Conservation (phyloP, 2,888 invertebrate genomes). For the Agonopterix arenella region DNA sequence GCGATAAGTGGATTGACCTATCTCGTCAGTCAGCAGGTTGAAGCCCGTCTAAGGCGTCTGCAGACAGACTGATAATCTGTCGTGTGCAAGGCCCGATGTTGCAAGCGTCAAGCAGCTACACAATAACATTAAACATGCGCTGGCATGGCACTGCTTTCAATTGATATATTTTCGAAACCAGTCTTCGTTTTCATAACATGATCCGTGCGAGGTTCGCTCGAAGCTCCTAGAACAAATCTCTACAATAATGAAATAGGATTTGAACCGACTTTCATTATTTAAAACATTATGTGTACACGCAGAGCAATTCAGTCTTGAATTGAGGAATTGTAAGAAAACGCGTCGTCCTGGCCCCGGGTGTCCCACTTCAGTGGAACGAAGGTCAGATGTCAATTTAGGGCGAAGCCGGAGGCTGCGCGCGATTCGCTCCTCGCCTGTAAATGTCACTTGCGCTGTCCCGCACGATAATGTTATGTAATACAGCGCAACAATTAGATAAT, state of each 20-base stretch:
- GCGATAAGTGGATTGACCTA: slow-evolving; percentile 27
- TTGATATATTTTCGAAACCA: slow-evolving; percentile 72
- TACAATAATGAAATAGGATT: slow-evolving; percentile 11
- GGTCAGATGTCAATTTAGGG: slow-evolving; percentile 60
- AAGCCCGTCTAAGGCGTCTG: slow-evolving; percentile 10
- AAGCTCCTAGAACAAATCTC: slow-evolving; percentile 26
- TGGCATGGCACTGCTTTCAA: slow-evolving; percentile 55
- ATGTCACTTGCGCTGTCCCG: slow-evolving; percentile 56
- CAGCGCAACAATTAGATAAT: slow-evolving; percentile 17
- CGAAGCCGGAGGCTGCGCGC: slow-evolving; percentile 45
- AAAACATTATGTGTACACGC: too few relatives aligned
- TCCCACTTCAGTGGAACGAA: slow-evolving; percentile 47
- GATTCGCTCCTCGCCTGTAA: slow-evolving; percentile 44
- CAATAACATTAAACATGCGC: slow-evolving; percentile 67
- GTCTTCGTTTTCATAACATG: slow-evolving; percentile 68
- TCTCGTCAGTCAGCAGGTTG: slow-evolving; percentile 15
- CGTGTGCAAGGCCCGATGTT: slow-evolving; percentile 53
- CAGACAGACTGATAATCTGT: slow-evolving; percentile 38
- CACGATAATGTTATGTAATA: slow-evolving; percentile 42
- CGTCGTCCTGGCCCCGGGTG: slow-evolving; percentile 25
- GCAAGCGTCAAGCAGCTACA: slow-evolving; percentile 49
- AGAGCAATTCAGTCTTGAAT: slow-evolving; percentile 22
- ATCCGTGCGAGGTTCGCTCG: slow-evolving; percentile 34
- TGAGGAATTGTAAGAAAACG: slow-evolving; percentile 16
- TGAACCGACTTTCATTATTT: slow-evolving; percentile 1